Evolutionary conservation across 2,113 vertebrate genomes (phyloP).

Genomic region (Nestor notabilis): DNA sequence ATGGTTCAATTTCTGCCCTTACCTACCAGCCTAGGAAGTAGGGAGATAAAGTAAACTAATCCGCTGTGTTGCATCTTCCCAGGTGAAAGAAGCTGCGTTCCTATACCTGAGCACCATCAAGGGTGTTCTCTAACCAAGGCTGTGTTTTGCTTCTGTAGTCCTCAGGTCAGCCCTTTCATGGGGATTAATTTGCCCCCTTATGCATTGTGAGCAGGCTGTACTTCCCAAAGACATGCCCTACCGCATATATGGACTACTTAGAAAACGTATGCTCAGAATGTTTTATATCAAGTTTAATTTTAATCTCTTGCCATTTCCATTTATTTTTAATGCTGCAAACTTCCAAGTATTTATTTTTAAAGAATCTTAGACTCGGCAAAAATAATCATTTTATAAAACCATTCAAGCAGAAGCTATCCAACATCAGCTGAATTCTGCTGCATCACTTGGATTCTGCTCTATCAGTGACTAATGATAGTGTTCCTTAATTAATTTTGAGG

Average conservation of each 20-base stretch:
- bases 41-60: neutral
- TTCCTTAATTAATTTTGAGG: conserved; percentile 62
- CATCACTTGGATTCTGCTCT: conserved; percentile 29
- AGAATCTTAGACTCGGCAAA: neutral
- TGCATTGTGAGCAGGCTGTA: neutral
- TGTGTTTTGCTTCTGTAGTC: neutral
- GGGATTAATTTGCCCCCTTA: neutral
- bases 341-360: neutral
- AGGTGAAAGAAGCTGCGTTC: neutral
- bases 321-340: neutral
- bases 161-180: neutral
- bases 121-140: neutral
- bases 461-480: conserved; percentile 14
- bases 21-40: neutral
- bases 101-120: neutral
- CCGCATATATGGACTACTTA: neutral
- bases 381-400: neutral
- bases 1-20: neutral
- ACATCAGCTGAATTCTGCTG: conserved; percentile 1
- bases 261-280: neutral
- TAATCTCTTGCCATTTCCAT: neutral
- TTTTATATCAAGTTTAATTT: neutral
- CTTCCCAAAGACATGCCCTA: neutral
- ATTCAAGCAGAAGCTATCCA: neutral
- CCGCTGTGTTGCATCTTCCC: neutral